phyloP scores from a whole-genome alignment of 2,888 invertebrate genomes.

The Ctena decussata region DNA sequence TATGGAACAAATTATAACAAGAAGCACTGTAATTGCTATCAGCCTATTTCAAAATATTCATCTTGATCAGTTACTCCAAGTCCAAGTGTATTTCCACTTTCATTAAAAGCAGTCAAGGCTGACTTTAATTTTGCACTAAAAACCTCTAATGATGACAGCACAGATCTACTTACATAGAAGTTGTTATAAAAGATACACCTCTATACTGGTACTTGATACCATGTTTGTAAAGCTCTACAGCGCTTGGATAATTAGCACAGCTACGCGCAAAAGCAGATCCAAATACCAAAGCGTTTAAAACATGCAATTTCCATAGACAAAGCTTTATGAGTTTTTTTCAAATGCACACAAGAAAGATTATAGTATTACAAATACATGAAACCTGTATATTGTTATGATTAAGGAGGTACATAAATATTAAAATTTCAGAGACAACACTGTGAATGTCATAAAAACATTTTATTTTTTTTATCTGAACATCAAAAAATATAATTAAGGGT shows the following conservation, averaged over 20 bases:
- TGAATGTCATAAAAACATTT: background rate
- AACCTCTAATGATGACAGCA: too few relatives aligned
- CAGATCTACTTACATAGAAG: too few relatives aligned
- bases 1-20: too few relatives aligned
- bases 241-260: background rate
- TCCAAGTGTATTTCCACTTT: too few relatives aligned
- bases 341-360: background rate
- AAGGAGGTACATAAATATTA: background rate
- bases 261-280: conserved; percentile 5
- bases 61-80: too few relatives aligned
- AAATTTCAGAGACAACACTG: background rate
- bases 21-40: too few relatives aligned
- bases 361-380: background rate
- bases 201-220: too few relatives aligned
- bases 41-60: too few relatives aligned
- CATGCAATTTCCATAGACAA: background rate
- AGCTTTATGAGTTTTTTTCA: background rate
- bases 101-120: too few relatives aligned
- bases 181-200: too few relatives aligned
- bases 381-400: background rate
- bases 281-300: background rate
- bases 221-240: background rate
- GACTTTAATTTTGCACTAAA: too few relatives aligned
- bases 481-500: background rate
- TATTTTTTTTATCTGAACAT: background rate